Evolutionary conservation across 2,113 vertebrate species (phyloP).

Genomic region (Amblyopsis rosae): DNA sequence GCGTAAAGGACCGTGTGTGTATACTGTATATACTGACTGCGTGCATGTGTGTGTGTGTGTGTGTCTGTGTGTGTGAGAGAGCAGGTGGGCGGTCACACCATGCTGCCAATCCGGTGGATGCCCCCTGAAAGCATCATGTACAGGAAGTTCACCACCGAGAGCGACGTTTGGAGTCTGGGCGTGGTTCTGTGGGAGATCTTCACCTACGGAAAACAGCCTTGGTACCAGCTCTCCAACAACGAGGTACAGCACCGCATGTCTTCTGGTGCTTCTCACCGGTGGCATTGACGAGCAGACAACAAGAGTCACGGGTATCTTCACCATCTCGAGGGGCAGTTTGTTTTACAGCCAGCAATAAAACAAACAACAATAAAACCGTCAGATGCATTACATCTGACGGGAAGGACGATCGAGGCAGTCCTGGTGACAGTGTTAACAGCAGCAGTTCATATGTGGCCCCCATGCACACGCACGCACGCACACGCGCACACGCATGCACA

Average conservation of each 20-base stretch:
- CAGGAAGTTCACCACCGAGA: slow-evolving; percentile 98
- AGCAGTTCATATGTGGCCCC: background rate
- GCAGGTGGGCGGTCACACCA: slow-evolving; percentile 97
- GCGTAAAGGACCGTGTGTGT: slow-evolving; percentile 1
- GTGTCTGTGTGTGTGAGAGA: slow-evolving; percentile 22
- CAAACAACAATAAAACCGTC: background rate
- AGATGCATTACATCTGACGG: background rate
- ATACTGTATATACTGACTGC: slow-evolving; percentile 4
- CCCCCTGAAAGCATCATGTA: slow-evolving; percentile 99
- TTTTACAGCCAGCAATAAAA: too few species aligned
- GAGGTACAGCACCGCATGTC: slow-evolving; percentile 78
- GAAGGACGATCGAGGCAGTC: background rate
- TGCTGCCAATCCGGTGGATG: slow-evolving; percentile 99
- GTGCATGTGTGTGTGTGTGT: slow-evolving; percentile 27
- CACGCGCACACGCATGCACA: too few species aligned
- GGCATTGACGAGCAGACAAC: too few species aligned
- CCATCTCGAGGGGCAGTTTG: too few species aligned
- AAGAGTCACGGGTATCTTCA: too few species aligned
- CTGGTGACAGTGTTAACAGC: background rate
- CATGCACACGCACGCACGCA: too few species aligned
- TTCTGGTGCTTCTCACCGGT: background rate
- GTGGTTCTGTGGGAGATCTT: slow-evolving; percentile 99
- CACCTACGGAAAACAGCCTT: slow-evolving; percentile 98
- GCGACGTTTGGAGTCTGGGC: slow-evolving; percentile 97
- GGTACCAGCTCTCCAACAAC: slow-evolving; percentile 99